Evolutionary conservation across 2,113 vertebrate species (phyloP).

Genomic region (Anseranas semipalmata): DNA sequence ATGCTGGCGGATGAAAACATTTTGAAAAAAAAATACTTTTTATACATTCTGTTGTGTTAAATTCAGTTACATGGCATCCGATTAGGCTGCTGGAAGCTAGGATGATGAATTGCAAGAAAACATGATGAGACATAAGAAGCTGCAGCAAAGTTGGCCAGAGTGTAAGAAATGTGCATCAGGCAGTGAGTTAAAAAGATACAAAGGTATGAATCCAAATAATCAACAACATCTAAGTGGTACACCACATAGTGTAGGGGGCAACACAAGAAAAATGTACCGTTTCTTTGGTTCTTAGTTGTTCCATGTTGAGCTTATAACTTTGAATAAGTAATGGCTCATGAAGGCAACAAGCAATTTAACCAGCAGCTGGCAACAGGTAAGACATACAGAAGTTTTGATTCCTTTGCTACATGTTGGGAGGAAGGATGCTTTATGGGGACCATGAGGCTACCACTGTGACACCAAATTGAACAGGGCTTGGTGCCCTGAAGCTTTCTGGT

Average conservation of each 20-base stretch:
- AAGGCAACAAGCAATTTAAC: neutral
- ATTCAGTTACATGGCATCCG: slow-evolving; percentile 18
- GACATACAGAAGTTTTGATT: neutral
- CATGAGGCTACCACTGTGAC: neutral
- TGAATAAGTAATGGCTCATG: neutral
- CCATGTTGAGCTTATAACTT: neutral
- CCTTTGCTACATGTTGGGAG: rapidly evolving
- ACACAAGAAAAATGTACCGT: neutral
- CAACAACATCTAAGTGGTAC: neutral
- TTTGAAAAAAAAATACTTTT: slow-evolving; percentile 50
- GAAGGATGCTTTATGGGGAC: neutral
- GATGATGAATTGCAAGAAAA: slow-evolving; percentile 43
- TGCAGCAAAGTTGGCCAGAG: neutral
- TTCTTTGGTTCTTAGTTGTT: neutral
- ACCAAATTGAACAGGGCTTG: neutral
- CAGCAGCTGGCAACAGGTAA: neutral
- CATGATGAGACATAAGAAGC: slow-evolving; percentile 34
- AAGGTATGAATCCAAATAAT: slow-evolving; percentile 24
- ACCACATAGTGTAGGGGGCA: neutral
- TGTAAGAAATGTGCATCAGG: neutral
- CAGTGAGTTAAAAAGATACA: neutral
- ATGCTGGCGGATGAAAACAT: slow-evolving; percentile 53
- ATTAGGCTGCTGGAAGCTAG: slow-evolving; percentile 45
- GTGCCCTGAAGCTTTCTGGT: neutral
- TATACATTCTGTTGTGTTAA: slow-evolving; percentile 62